Evolutionary conservation across 2,888 invertebrate genomes (phyloP), one percentile per base, ranked within the genome.

Genomic region (Argynnis bischoffii): DNA sequence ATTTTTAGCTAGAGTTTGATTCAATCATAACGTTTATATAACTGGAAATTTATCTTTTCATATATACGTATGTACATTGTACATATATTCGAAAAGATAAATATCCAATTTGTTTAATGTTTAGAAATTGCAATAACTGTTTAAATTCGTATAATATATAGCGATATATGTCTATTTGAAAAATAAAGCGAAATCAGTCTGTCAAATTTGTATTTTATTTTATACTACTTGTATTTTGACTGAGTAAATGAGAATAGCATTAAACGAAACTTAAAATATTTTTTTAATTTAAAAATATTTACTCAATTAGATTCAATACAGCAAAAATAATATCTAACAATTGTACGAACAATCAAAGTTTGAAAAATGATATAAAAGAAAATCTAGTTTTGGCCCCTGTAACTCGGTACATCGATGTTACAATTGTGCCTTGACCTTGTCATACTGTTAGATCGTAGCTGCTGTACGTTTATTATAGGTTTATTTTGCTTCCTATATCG

Each of bases 401-500:
- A 59, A 61, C 53, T 54, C 59, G 54, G 55, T 41, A 41, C 51
- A 64, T 56, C 64, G 53, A 69, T 59, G 66, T 69, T 69, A 71
- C 69, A 65, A 64, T 67, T 67, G 61, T 57, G 57, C 70, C 69
- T 71, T 71, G 74, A 66, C 73, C 74, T 73, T 74, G 73, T 47
- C 50, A 31, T 68, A 65, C 66, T 60, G 51, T 51, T 60, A 59
- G 48, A 71, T 57, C 57, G 47, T 59, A 59, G 59, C 48, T 59
- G 35, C 11, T 66, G 65, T 67, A 66, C 67, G 65, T 61, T 66
- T 64, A 68, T 71, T 69, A 66, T 65, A 72, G 67, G 63, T 71
- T 70, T 70, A 71, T 69, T 73, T 61, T 56, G 69, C 70, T 73
- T 74, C 74, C 71, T 73, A 70, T 67, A 66, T 53, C 50, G 55